Evolutionary conservation across 2,888 invertebrate species (phyloP), one percentile per base, ranked within the genome.

Genomic region (Ophion ellenae): DNA sequence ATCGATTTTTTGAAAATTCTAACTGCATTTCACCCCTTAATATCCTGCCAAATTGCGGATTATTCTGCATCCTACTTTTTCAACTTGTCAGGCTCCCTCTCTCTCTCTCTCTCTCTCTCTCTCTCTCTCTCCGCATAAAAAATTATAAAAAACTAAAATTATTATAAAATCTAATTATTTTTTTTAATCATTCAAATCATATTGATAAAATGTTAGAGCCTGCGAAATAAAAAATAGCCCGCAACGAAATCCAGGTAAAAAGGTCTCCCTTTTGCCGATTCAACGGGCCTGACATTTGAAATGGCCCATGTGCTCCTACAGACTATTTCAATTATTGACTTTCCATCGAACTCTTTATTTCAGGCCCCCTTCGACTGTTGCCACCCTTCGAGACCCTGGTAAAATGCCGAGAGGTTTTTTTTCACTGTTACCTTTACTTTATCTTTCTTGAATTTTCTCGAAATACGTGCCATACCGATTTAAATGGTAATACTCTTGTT

Each of bases 281-380:
- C 78, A 74, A 82, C 57, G 66, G 59, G 81, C 11, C 10, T 11
- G 53, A 61, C 69, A 57, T 79, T 74, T 47, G 75, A 75, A 82
- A 81, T 69, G 69, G 67, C 63, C 74, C 14, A 45, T 78, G 28
- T 77, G 61, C 73, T 40, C 20, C 78, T 10, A 45, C 71, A 73
- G 69, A 67, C 78, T 59, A 64, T 64, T 82, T 85, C 64, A 85
- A 85, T 85, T 85, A 85, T 85, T 78, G 85, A 85, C 75, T 85
- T 85, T 57, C 75, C 81, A 85, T 85, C 70, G 77, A 81, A 78
- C 66, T 77, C 73, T 77, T 69, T 64, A 75, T 81, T 67, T 81
- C 69, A 64, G 69, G 63, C 74, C 70, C 71, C 73, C 24, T 24
- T 24, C 24, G 24, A 24, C 53, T 53, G 28, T 70, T 6, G 47